Percentiles rank a stretch among this genome's conserved stretches.
Conservation (phyloP, 2,888 invertebrate genomes). For the Eutolmus rufibarbis region DNA sequence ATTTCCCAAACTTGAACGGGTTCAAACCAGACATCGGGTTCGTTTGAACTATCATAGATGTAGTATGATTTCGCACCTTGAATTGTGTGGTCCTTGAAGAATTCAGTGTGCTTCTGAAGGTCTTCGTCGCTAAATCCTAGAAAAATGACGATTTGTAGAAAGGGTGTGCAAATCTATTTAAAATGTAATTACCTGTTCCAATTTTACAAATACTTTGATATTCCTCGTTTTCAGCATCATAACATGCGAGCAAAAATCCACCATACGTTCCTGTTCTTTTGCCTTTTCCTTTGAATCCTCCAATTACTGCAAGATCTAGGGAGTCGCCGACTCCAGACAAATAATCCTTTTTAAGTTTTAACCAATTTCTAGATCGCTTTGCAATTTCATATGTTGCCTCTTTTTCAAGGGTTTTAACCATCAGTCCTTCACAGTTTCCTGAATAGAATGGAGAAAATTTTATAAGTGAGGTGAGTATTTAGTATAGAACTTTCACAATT, state of each 20-base stretch:
- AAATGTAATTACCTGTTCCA: conserved; percentile 56
- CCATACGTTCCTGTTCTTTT: conserved; percentile 93
- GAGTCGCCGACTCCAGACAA: conserved; percentile 96
- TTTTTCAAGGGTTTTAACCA: conserved; percentile 91
- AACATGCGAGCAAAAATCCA: conserved; percentile 93
- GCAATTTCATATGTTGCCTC: conserved; percentile 97
- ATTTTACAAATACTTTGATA: conserved; percentile 94
- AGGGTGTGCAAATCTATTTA: conserved; percentile 70
- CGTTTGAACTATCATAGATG: conserved; percentile 74
- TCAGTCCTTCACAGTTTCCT: conserved; percentile 97
- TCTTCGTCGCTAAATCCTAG: conserved; percentile 95
- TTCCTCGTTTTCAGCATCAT: conserved; percentile 87
- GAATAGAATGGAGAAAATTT: conserved; percentile 51
- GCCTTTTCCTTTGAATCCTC: conserved; percentile 92
- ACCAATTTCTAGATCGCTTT: conserved; percentile 91
- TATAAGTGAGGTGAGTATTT: background rate
- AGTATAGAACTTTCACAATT: too few relatives aligned
- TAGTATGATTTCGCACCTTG: conserved; percentile 80
- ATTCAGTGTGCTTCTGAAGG: conserved; percentile 77
- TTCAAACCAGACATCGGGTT: conserved; percentile 90
- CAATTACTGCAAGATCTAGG: conserved; percentile 93
- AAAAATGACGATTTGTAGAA: background rate
- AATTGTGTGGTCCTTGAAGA: conserved; percentile 79
- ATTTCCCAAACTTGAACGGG: conserved; percentile 93
- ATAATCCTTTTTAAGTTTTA: conserved; percentile 98